Evolutionary conservation across 2,888 invertebrate species (phyloP).

Genomic region (Hypena proboscidalis): DNA sequence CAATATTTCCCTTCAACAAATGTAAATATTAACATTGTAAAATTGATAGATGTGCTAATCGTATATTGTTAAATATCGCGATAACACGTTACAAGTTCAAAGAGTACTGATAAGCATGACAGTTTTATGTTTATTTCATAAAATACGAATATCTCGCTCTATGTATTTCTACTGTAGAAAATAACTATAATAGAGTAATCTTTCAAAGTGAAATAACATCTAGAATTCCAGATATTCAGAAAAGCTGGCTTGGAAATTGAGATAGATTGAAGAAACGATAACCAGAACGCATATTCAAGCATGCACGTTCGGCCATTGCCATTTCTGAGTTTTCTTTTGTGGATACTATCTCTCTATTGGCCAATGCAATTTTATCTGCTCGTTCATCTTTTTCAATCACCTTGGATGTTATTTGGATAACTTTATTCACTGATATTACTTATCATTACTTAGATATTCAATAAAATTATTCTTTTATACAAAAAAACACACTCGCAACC

Average conservation of each 20-base stretch:
- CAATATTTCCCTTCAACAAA: too few relatives aligned
- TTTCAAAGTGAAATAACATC: conserved; percentile 17
- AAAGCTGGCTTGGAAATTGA: conserved; percentile 38
- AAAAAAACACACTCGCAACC: too few relatives aligned
- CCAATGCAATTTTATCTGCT: conserved; percentile 7
- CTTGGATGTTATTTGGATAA: background rate
- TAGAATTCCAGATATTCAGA: conserved; percentile 35
- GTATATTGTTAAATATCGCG: background rate
- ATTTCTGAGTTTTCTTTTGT: conserved; percentile 10
- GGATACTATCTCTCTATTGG: conserved; percentile 4
- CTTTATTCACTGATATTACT: too few relatives aligned
- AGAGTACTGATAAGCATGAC: background rate
- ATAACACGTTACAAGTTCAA: background rate
- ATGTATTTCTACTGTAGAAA: too few relatives aligned
- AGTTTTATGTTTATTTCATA: background rate
- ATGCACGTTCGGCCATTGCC: conserved; percentile 10
- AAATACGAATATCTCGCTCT: too few relatives aligned
- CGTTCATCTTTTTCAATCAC: conserved; percentile 9
- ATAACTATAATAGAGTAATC: conserved; percentile 1
- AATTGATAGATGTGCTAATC: too few relatives aligned
- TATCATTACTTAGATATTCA: too few relatives aligned
- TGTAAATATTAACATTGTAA: too few relatives aligned
- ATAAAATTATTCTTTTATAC: too few relatives aligned
- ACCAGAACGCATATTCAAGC: conserved; percentile 21
- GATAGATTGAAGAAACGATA: conserved; percentile 41